Conservation (phyloP, 1,140 invertebrate species). For the Popillia japonica region DNA sequence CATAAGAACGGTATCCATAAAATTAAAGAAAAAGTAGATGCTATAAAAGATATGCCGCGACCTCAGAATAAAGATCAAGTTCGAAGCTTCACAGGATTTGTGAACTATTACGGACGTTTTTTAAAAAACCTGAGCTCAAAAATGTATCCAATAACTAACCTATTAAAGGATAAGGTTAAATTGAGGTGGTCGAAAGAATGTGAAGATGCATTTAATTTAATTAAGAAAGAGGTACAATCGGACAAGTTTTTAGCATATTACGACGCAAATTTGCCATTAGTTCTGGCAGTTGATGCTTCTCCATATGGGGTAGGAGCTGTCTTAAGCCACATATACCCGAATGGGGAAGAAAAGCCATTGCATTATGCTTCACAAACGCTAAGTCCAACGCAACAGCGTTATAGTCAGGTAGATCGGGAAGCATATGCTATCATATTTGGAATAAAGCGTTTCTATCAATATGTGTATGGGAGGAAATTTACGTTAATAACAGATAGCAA, state of each 20-base stretch:
- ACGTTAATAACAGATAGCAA: not conserved
- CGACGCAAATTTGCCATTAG: not conserved
- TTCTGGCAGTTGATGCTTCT: not conserved
- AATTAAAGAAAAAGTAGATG: not conserved
- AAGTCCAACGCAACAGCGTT: conserved; percentile 46
- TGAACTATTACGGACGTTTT: not conserved
- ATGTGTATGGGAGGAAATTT: not conserved
- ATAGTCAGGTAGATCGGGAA: conserved; percentile 61
- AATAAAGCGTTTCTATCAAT: not conserved
- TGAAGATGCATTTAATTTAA: too few species aligned
- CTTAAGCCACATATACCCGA: not conserved
- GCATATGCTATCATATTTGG: conserved; percentile 62
- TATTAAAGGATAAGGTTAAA: not conserved
- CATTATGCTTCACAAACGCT: conserved; percentile 60
- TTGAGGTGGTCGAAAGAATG: too few species aligned
- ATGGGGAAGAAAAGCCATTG: conserved; percentile 53
- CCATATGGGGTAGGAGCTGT: not conserved
- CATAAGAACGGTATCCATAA: conserved; percentile 47
- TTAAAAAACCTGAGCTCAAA: not conserved
- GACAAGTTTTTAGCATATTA: not conserved
- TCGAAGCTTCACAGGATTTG: not conserved
- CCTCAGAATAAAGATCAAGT: not conserved
- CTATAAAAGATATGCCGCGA: not conserved
- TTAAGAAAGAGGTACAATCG: not conserved
- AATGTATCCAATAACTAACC: not conserved